Conservation (phyloP, 2,113 vertebrate genomes). For the Garra rufa region DNA sequence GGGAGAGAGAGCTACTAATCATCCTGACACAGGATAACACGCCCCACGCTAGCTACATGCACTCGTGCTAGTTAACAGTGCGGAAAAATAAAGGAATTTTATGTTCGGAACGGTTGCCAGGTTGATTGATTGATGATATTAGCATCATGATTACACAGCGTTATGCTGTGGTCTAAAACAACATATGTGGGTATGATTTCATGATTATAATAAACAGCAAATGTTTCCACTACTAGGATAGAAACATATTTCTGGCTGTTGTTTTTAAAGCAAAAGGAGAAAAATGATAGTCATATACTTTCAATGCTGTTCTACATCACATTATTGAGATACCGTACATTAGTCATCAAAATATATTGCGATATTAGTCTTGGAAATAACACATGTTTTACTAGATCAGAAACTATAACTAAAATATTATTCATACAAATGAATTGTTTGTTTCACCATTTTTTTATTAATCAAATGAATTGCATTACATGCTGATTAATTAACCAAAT, state of each 20-base stretch:
- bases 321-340: neutral
- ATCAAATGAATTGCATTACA: neutral
- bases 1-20: slow-evolving; percentile 49
- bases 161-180: neutral
- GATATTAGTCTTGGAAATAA: neutral
- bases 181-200: slow-evolving; percentile 1
- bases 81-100: neutral
- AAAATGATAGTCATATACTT: neutral
- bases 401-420: neutral
- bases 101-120: neutral
- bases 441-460: neutral
- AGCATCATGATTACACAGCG: neutral
- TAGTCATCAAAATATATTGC: neutral
- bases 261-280: neutral
- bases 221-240: neutral
- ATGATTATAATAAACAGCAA: neutral
- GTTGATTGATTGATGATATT: slow-evolving; percentile 17
- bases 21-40: slow-evolving; percentile 22
- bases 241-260: neutral
- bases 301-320: neutral
- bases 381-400: neutral
- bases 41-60: neutral
- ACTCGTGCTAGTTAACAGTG: neutral
- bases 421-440: neutral
- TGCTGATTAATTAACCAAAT: neutral